Conservation (phyloP, 2,888 invertebrate species). For the Amiota minor region DNA sequence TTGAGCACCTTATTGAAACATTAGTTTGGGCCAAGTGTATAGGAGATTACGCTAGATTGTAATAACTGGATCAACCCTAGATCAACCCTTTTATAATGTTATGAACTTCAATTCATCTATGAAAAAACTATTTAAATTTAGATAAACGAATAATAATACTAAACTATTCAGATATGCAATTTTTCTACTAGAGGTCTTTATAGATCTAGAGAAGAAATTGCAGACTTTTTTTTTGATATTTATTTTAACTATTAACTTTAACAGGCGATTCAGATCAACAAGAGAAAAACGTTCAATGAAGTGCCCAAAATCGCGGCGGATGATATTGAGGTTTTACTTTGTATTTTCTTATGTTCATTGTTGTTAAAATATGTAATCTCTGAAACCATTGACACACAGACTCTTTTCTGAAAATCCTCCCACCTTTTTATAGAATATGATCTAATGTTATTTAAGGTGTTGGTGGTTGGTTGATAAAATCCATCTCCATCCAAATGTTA, state of each 20-base stretch:
- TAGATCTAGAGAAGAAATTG: too few species aligned
- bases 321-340: conserved; percentile 68
- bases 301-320: conserved; percentile 65
- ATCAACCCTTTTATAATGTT: too few species aligned
- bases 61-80: too few species aligned
- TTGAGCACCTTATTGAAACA: too few species aligned
- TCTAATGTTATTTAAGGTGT: neutral
- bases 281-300: conserved; percentile 55
- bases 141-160: too few species aligned
- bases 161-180: too few species aligned
- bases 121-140: too few species aligned
- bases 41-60: too few species aligned
- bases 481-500: neutral
- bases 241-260: conserved; percentile 31
- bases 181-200: too few species aligned
- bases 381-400: neutral
- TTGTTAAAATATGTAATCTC: conserved; percentile 37
- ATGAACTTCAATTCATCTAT: too few species aligned
- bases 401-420: neutral
- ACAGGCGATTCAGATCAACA: conserved; percentile 65
- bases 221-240: conserved; percentile 39
- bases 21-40: too few species aligned
- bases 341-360: conserved; percentile 37
- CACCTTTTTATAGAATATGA: neutral
- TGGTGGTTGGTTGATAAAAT: neutral